phyloP scores from a whole-genome alignment of 2,113 vertebrate species.

The Perccottus glenii region DNA sequence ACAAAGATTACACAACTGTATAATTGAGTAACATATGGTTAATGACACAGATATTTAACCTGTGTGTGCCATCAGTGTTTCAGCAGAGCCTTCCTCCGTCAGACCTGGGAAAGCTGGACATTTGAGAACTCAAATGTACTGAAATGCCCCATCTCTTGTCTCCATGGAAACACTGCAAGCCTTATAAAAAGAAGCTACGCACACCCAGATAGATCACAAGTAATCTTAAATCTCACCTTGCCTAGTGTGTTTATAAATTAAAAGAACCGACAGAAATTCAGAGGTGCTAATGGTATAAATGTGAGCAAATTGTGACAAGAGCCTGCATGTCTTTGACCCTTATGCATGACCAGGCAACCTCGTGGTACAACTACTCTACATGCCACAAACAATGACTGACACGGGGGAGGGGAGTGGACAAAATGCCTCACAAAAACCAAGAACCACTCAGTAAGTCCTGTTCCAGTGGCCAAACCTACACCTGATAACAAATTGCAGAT shows the following conservation, averaged over 20 bases:
- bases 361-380: slow-evolving; percentile 49
- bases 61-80: too few relatives aligned
- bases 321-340: slow-evolving; percentile 17
- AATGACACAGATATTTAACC: slow-evolving; percentile 11
- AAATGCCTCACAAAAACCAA: slow-evolving; percentile 55
- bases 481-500: slow-evolving; percentile 42
- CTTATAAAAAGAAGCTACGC: slow-evolving; percentile 24
- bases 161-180: slow-evolving; percentile 68
- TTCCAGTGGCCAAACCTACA: slow-evolving; percentile 14
- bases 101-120: neutral
- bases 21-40: too few relatives aligned
- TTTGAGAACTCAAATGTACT: slow-evolving; percentile 15
- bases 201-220: slow-evolving; percentile 10
- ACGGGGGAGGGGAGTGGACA: slow-evolving; percentile 10
- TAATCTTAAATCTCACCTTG: neutral
- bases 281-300: neutral
- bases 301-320: neutral
- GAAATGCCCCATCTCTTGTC: slow-evolving; percentile 56
- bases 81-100: neutral
- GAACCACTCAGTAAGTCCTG: slow-evolving; percentile 44
- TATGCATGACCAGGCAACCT: slow-evolving; percentile 20
- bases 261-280: neutral
- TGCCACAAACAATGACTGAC: slow-evolving; percentile 61
- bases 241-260: neutral
- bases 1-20: neutral